These are phyloP conservation scores for Beroe forskalii DNA, from an alignment of 37 sponge, comb jelly and placozoan genomes.

Conservation along the genomic window DNA sequence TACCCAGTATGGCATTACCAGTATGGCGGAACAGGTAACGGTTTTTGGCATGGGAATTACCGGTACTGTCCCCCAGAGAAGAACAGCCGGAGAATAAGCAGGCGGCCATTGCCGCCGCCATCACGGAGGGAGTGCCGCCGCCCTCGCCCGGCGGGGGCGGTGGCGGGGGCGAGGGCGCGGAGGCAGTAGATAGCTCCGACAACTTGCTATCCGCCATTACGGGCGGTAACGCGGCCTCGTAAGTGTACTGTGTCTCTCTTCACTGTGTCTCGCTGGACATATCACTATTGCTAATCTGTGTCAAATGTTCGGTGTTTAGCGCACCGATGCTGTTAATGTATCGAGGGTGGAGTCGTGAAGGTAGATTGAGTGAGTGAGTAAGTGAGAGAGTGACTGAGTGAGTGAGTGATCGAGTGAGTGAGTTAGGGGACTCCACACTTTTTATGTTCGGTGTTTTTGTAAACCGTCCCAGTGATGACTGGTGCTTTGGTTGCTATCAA, in stretches of 20 bases:
- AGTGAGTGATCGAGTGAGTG: no score
- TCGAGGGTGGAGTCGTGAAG: no score
- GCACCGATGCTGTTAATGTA: no score
- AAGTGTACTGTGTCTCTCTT: not conserved
- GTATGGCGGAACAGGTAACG: not conserved
- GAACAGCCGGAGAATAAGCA: not conserved
- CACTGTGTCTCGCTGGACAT: not conserved
- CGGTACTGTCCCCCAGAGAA: not conserved
- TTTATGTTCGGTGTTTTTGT: no score
- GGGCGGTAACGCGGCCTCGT: slow-evolving; percentile 11
- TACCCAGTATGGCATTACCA: not conserved
- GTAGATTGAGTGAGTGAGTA: no score
- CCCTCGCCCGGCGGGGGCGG: not conserved
- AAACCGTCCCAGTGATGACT: no score
- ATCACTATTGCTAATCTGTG: no score
- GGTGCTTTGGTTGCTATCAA: no score
- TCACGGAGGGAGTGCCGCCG: not conserved
- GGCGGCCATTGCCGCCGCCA: not conserved
- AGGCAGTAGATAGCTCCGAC: slow-evolving; percentile 36
- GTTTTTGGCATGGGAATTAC: not conserved
- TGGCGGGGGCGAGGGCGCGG: slow-evolving; percentile 2
- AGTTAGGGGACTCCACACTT: no score
- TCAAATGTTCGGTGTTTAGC: no score
- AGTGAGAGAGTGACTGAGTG: no score
- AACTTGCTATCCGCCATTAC: slow-evolving; percentile 55